Conservation (phyloP, 2,888 invertebrate genomes). For the Branchipolynoe longqiensis region DNA sequence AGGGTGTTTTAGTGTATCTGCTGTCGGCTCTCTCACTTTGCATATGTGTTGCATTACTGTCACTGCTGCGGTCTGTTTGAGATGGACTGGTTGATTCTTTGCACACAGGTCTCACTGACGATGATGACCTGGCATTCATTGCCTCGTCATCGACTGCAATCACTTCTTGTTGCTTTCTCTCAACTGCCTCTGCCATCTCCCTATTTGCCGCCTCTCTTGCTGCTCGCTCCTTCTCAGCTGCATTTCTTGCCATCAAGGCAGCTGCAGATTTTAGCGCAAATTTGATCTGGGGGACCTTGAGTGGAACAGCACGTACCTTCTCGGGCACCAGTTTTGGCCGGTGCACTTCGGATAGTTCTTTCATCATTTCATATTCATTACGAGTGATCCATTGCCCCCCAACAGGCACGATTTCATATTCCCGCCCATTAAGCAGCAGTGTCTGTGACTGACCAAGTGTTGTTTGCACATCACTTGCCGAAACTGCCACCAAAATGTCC, state of each 20-base stretch:
- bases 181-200: not conserved
- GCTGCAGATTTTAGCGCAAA: conserved; percentile 33
- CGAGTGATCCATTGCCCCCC: conserved; percentile 69
- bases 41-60: not conserved
- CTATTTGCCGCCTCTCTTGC: not conserved
- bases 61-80: not conserved
- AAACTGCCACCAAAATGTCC: conserved; percentile 53
- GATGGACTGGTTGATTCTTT: not conserved
- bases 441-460: conserved; percentile 57
- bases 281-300: conserved; percentile 46
- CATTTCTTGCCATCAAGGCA: conserved; percentile 21
- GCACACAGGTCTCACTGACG: not conserved
- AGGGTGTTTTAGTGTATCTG: not conserved
- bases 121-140: not conserved
- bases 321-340: not conserved
- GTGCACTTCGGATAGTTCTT: conserved; percentile 44
- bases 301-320: not conserved
- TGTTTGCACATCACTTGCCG: conserved; percentile 21
- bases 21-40: not conserved
- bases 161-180: not conserved
- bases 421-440: conserved; percentile 70
- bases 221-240: not conserved
- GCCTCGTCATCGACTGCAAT: not conserved
- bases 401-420: conserved; percentile 69
- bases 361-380: conserved; percentile 68